Base-by-base conservation (phyloP, 2,888 invertebrate genomes). In the Dioctria linearis region DNA sequence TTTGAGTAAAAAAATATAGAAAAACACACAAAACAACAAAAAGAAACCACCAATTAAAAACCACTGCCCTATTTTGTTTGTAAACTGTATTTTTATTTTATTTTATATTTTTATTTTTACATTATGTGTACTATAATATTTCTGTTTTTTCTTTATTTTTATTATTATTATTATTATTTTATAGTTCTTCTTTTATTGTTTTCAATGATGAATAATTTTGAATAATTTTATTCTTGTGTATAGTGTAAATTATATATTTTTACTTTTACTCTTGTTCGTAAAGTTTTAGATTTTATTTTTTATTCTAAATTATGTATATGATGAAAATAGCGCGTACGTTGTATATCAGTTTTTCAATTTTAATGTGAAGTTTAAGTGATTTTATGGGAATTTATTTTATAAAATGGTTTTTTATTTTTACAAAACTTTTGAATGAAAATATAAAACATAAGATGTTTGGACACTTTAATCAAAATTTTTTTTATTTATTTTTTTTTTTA, bases 21-120 rank as follows among this genome's bases (percentile, higher is more conserved):
- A 39, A 51, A 54, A 51, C 46, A 69, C 37, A 71, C 13, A 51
- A 54, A 71, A 39, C 37, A 54, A 54, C 49, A 78, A 78, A 78
- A 78, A 78, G 57, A 78, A 67, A 78, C 78, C 78, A 78, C 78
- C 78, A 78, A 78, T 25, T 54, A 42, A 78, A 54, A 78, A 78
- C 67, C 78, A 78, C 78, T 78, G 78, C 78, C 78, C 67, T 57
- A 76, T 66, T 78, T 66, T 67, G 49, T 66, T 66, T 67, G 49
- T 49, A 46, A 46, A 13, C 49, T 67, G 13, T 67, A 13, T 54
- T 76, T 76, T 25, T 25, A 25, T 25, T 65, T 40, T 61, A 25
- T 61, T 61, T 61, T n/a, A n/a, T n/a, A 65, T 63, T 4, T 65
- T 5, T 65, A 65, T 8, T 39, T 65, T 65, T 65, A 40, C 11